Conservation (phyloP, 2,888 invertebrate genomes). For the Drosophila percnosoma region DNA sequence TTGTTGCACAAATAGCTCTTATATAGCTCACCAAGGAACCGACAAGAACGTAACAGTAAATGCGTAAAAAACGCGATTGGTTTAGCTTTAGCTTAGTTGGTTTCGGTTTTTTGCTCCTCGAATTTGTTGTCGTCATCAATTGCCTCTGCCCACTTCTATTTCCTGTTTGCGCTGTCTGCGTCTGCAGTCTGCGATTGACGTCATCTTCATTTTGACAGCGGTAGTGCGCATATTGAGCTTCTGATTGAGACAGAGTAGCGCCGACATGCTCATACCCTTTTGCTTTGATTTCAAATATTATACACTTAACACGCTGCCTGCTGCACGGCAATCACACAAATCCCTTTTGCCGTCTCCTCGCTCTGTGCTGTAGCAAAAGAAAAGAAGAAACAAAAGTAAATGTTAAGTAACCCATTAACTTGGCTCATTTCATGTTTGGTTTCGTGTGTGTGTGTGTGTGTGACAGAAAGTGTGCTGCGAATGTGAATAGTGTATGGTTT, state of each 20-base stretch:
- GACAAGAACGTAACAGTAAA: constrained; percentile 66
- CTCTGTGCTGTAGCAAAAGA: constrained; percentile 9
- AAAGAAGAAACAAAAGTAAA: constrained; percentile 25
- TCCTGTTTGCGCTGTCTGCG: constrained; percentile 30
- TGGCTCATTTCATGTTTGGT: constrained; percentile 3
- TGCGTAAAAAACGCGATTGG: constrained; percentile 68
- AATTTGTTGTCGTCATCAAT: constrained; percentile 48
- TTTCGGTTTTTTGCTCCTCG: constrained; percentile 24
- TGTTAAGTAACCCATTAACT: constrained; percentile 44
- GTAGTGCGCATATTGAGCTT: constrained; percentile 82
- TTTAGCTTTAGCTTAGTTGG: constrained; percentile 69
- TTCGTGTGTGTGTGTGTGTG: constrained; percentile 2
- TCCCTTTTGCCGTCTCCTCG: constrained; percentile 23
- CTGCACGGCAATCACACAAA: constrained; percentile 48
- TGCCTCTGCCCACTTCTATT: constrained; percentile 21
- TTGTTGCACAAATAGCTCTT: constrained; percentile 57
- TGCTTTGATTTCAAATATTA: constrained; percentile 85
- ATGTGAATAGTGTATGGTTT: constrained; percentile 18
- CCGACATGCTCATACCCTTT: constrained; percentile 78
- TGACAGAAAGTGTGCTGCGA: neutral
- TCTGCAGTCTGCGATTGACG: constrained; percentile 20
- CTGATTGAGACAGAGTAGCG: constrained; percentile 60
- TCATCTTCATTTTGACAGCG: constrained; percentile 82
- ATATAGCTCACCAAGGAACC: constrained; percentile 69
- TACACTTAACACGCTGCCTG: constrained; percentile 69